Conservation (phyloP, 2,888 invertebrate genomes). For the Drosophila anomelani region DNA sequence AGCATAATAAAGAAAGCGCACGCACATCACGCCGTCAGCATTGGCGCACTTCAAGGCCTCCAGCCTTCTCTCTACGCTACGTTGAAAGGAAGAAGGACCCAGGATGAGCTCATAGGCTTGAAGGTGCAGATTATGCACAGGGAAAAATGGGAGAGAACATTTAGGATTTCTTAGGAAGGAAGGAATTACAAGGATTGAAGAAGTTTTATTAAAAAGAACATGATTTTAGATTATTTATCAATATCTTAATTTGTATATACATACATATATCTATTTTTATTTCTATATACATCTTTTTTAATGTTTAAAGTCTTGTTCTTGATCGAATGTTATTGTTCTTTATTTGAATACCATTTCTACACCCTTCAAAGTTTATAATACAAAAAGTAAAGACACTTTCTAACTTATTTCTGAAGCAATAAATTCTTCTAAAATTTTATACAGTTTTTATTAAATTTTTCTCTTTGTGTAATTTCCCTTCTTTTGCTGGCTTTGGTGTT, state of each 20-base stretch:
- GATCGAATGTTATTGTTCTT: background rate
- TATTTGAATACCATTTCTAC: background rate
- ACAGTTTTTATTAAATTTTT: background rate
- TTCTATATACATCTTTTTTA: background rate
- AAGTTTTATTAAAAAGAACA: background rate
- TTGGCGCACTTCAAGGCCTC: slow-evolving; percentile 71
- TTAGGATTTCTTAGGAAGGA: background rate
- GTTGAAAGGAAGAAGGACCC: slow-evolving; percentile 35
- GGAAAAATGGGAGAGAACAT: background rate
- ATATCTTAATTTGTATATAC: background rate
- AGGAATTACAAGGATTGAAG: too few species aligned
- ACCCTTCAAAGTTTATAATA: background rate
- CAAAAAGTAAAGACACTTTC: too few species aligned
- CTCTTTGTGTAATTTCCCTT: slow-evolving; percentile 4
- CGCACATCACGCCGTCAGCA: slow-evolving; percentile 74
- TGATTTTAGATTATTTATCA: background rate
- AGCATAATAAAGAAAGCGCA: slow-evolving; percentile 76
- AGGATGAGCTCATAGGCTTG: slow-evolving; percentile 37
- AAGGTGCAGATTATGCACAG: slow-evolving; percentile 28
- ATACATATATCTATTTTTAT: background rate
- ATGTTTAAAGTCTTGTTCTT: background rate
- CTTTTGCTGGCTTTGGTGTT: slow-evolving; percentile 9
- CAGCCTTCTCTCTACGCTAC: slow-evolving; percentile 54
- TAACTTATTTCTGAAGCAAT: too few species aligned
- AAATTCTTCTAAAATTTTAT: too few species aligned